Evolutionary conservation across 2,888 invertebrate species (phyloP).

Genomic region (Lycophotia porphyrea): DNA sequence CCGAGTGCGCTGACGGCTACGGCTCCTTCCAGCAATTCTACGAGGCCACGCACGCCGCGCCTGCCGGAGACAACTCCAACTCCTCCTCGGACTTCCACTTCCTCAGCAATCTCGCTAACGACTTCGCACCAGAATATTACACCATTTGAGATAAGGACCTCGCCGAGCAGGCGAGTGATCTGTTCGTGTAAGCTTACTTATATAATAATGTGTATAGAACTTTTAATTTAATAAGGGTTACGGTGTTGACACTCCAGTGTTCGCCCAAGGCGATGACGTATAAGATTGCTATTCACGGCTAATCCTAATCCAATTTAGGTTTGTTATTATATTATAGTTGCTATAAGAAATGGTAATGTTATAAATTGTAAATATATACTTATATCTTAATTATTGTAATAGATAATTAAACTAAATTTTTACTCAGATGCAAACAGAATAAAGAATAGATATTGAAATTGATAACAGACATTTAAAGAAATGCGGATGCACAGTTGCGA

Average conservation of each 20-base stretch:
- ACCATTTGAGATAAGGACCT: slow-evolving; percentile 91
- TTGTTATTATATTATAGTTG: slow-evolving; percentile 77
- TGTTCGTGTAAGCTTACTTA: slow-evolving; percentile 84
- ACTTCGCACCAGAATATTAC: slow-evolving; percentile 98
- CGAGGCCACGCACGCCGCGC: slow-evolving; percentile 88
- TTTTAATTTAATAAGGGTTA: slow-evolving; percentile 67
- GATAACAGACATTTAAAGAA: slow-evolving; percentile 62
- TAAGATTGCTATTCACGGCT: slow-evolving; percentile 69
- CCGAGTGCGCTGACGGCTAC: slow-evolving; percentile 92
- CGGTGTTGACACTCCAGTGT: slow-evolving; percentile 74
- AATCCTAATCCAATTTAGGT: slow-evolving; percentile 76
- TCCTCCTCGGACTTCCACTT: slow-evolving; percentile 98
- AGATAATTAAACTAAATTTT: slow-evolving; percentile 72
- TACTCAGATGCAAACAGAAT: slow-evolving; percentile 71
- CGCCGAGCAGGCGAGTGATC: slow-evolving; percentile 89
- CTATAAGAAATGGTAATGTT: slow-evolving; percentile 76
- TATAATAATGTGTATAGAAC: slow-evolving; percentile 60
- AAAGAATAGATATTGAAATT: slow-evolving; percentile 74
- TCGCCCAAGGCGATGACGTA: slow-evolving; percentile 80
- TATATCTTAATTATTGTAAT: slow-evolving; percentile 62
- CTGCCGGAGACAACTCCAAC: slow-evolving; percentile 94
- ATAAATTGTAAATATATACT: slow-evolving; percentile 85
- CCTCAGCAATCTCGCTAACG: slow-evolving; percentile 97
- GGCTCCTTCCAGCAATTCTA: slow-evolving; percentile 94
- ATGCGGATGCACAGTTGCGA: slow-evolving; percentile 32